These are phyloP conservation scores for Anhinga rufa DNA, from an alignment of 2,113 vertebrate genomes.

Conservation along the genomic window DNA sequence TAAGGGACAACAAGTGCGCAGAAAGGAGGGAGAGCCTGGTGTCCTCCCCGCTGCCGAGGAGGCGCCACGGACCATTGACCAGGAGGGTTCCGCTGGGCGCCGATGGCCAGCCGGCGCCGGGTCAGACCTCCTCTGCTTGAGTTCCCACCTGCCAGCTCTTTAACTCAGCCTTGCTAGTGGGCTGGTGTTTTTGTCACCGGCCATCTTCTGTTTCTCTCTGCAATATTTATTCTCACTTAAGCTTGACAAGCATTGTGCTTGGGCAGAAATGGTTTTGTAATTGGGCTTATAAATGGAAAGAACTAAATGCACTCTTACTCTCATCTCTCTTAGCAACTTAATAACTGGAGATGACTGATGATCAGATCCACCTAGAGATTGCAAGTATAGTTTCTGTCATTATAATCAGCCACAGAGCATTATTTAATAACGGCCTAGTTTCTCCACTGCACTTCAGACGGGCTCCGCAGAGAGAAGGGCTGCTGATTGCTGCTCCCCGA, in stretches of 20 bases:
- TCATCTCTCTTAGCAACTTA: constrained; percentile 6
- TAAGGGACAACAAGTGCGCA: rapidly evolving
- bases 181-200: neutral
- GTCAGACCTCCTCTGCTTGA: neutral
- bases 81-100: neutral
- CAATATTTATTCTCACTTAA: neutral
- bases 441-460: rapidly evolving
- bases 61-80: rapidly evolving
- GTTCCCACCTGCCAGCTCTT: neutral
- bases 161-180: neutral
- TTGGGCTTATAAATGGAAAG: constrained; percentile 26
- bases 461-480: neutral
- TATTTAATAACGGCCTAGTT: neutral
- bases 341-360: neutral
- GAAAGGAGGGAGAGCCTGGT: rapidly evolving
- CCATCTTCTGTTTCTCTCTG: neutral
- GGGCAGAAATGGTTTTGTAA: neutral
- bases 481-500: neutral
- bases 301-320: neutral
- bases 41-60: rapidly evolving
- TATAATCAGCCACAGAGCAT: neutral
- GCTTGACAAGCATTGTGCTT: neutral
- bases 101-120: rapidly evolving
- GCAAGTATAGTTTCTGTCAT: neutral
- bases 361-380: neutral